phyloP scores from a whole-genome alignment of 2,888 invertebrate species.

The Hipparchia semele region DNA sequence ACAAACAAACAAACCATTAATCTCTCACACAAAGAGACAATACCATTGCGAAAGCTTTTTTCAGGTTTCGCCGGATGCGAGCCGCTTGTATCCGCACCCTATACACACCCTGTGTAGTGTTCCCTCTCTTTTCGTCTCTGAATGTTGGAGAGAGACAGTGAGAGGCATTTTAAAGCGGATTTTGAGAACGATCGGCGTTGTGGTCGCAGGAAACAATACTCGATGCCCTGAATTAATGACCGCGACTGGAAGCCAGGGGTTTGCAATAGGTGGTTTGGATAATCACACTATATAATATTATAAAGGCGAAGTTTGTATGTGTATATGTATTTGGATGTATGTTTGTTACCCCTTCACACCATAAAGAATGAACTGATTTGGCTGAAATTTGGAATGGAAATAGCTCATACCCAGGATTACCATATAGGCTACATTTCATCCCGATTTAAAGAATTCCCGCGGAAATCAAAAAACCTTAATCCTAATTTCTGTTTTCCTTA shows the following conservation, averaged over 20 bases:
- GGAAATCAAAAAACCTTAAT: too few species aligned
- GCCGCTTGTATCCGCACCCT: slow-evolving; percentile 57
- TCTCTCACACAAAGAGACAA: slow-evolving; percentile 49
- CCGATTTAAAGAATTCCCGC: too few species aligned
- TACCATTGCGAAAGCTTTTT: slow-evolving; percentile 70
- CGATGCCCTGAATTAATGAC: slow-evolving; percentile 79
- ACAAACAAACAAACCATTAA: slow-evolving; percentile 49
- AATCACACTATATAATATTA: not conserved
- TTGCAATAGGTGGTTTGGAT: slow-evolving; percentile 39
- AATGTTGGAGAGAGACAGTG: slow-evolving; percentile 49
- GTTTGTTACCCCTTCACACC: too few species aligned
- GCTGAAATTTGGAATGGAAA: too few species aligned
- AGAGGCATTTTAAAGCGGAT: slow-evolving; percentile 64
- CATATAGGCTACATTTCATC: too few species aligned
- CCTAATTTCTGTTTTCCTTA: too few species aligned
- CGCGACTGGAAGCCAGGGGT: slow-evolving; percentile 58
- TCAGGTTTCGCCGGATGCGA: slow-evolving; percentile 70
- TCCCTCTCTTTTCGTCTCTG: slow-evolving; percentile 48
- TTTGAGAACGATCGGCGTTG: slow-evolving; percentile 70
- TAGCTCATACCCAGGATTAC: too few species aligned
- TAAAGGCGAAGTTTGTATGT: too few species aligned
- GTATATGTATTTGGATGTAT: too few species aligned
- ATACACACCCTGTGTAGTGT: slow-evolving; percentile 31
- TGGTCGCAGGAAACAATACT: slow-evolving; percentile 80
- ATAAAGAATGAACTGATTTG: too few species aligned